Evolutionary conservation across 2,113 vertebrate genomes (phyloP), one percentile per base, ranked within the genome.

Genomic region (Morone chrysops): DNA sequence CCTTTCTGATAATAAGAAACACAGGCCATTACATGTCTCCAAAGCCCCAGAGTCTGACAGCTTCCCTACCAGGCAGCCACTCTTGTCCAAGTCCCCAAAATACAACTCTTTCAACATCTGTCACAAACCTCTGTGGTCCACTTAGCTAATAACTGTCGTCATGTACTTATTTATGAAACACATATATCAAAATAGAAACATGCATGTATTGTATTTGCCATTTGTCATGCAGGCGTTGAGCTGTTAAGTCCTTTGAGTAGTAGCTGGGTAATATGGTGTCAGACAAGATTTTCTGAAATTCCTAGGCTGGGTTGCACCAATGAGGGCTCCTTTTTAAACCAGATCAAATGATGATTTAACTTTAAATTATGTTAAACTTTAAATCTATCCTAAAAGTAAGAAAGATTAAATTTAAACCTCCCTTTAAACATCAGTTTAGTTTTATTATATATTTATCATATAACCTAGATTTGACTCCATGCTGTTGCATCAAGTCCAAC

Each of bases 21-120:
- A 71, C 18, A 12, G 47, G 41, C 83, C 76, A 75, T 89, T 73
- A 54, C 67, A 41, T 6, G 18, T 47, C 51, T 48, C 16, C 22
- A 61, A 75, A 84, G 76, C 60, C 70, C 75, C 43, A 65, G 54
- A 68, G 82, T 48, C 68, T 67, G 60, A 71, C 72, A 76, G 84
- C 67, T 41, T 56, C 72, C 69, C 78, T 41, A 59, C 72, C 25
- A 54, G 65, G 75, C 69, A 56, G 45, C 59, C 54, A 36, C 38
- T 72, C 31, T 13, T 36, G 45, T 56, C 45, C 20, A 2, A 73
- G 66, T 66, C 16, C 47, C 40, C 31, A 8, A 68, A 50, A 41
- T 4, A 43, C 60, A 76, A 8, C 76, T 22, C 61, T 76, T 74
- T 86, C 80, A 77, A 63, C 70, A 50, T 68, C 70, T 16, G 67